phyloP scores from a whole-genome alignment of 2,113 vertebrate genomes.

The Heloderma charlesbogerti region DNA sequence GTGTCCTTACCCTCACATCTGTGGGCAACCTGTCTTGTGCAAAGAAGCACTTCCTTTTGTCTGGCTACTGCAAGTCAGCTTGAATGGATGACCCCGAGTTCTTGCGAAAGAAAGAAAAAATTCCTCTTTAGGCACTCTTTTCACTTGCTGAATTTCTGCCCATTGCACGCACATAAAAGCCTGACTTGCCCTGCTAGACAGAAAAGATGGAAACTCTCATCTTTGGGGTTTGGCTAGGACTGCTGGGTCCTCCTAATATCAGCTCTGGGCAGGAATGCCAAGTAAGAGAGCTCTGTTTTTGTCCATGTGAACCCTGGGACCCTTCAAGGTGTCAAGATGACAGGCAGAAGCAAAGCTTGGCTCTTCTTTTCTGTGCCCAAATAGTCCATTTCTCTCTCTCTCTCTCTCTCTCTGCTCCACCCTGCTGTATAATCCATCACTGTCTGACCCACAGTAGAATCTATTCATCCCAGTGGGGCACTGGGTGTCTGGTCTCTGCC shows the following conservation, averaged over 20 bases:
- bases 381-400: not conserved
- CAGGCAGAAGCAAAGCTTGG: not conserved
- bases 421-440: slow-evolving; percentile 15
- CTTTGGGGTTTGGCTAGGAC: no score
- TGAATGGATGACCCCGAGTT: not conserved
- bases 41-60: not conserved
- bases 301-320: not conserved
- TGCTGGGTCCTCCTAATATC: not conserved
- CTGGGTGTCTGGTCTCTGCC: slow-evolving; percentile 8
- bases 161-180: not conserved
- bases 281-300: not conserved
- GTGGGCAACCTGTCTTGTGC: not conserved
- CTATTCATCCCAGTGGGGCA: not conserved
- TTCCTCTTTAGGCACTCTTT: not conserved
- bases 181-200: not conserved
- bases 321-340: not conserved
- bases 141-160: not conserved
- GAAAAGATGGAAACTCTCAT: not conserved
- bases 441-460: slow-evolving; percentile 29
- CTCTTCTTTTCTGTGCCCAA: not conserved
- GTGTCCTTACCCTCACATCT: not conserved
- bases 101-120: not conserved
- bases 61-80: not conserved
- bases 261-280: not conserved
- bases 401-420: not conserved